phyloP scores from a whole-genome alignment of 2,113 vertebrate species.

The Conger conger region DNA sequence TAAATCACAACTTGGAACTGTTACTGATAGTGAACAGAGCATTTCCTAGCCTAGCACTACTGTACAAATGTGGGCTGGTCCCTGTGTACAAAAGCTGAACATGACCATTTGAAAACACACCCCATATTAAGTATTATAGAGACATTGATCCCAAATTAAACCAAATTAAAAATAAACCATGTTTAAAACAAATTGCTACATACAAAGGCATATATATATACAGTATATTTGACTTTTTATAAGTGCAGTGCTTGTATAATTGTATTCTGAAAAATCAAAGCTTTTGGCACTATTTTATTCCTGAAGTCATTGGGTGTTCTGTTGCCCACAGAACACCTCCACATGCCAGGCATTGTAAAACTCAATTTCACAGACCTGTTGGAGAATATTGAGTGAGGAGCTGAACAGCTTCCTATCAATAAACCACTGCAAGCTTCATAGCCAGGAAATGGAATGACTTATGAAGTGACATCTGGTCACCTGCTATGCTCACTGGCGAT shows the following conservation, averaged over 20 bases:
- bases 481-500: not conserved
- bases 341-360: not conserved
- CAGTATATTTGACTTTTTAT: conserved; percentile 36
- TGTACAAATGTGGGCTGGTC: conserved; percentile 18
- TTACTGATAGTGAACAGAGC: not conserved
- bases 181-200: conserved; percentile 49
- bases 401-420: not conserved
- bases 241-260: conserved; percentile 66
- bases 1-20: not conserved
- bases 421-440: not conserved
- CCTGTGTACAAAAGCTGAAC: conserved; percentile 9
- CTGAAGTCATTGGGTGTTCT: conserved; percentile 54
- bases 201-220: conserved; percentile 11
- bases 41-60: not conserved
- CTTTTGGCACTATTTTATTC: conserved; percentile 53
- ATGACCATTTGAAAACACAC: not conserved
- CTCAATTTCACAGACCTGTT: not conserved
- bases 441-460: not conserved
- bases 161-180: conserved; percentile 23
- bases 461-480: not conserved
- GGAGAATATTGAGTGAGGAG: not conserved
- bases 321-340: conserved; percentile 18
- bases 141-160: conserved; percentile 50
- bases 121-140: conserved; percentile 49
- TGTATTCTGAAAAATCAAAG: conserved; percentile 54